These are phyloP conservation scores for Lordiphosa collinella DNA, from an alignment of 1,140 invertebrate genomes.

Conservation along the genomic window DNA sequence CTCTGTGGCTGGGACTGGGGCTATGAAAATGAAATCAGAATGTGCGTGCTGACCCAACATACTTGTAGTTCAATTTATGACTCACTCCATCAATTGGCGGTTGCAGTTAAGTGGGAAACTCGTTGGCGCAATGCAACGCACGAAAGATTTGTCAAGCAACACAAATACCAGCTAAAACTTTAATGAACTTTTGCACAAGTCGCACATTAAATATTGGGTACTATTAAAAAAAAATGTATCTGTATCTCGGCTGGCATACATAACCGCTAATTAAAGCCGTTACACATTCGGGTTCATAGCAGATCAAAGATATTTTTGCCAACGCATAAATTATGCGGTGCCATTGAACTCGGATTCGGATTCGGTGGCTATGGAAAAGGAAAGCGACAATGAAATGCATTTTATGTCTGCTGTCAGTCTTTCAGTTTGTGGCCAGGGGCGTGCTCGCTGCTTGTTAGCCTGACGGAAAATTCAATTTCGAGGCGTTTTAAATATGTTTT, in stretches of 20 bases:
- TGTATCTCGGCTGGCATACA: slow-evolving; percentile 6
- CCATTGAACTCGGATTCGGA: slow-evolving; percentile 57
- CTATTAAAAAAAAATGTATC: not conserved
- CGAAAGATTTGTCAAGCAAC: slow-evolving; percentile 10
- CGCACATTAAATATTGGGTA: slow-evolving; percentile 34
- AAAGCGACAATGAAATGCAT: slow-evolving; percentile 72
- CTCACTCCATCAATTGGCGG: slow-evolving; percentile 3
- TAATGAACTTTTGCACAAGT: slow-evolving; percentile 30
- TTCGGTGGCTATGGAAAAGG: slow-evolving; percentile 29
- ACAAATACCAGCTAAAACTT: too few relatives aligned
- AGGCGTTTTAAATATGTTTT: slow-evolving; percentile 25
- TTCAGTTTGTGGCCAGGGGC: not conserved
- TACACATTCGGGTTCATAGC: slow-evolving; percentile 9
- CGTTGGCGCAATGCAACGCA: slow-evolving; percentile 2
- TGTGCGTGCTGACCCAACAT: slow-evolving; percentile 10
- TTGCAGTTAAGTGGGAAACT: slow-evolving; percentile 3
- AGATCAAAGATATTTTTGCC: slow-evolving; percentile 9
- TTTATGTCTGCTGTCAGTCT: slow-evolving; percentile 31
- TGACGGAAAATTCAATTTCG: slow-evolving; percentile 23
- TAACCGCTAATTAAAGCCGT: slow-evolving; percentile 9
- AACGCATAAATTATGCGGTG: slow-evolving; percentile 50
- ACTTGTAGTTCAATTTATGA: not conserved
- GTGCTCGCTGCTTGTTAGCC: slow-evolving; percentile 8
- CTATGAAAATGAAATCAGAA: not conserved
- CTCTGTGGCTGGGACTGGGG: not conserved